Conservation (phyloP, 2,888 invertebrate species). For the Lysandra coridon region DNA sequence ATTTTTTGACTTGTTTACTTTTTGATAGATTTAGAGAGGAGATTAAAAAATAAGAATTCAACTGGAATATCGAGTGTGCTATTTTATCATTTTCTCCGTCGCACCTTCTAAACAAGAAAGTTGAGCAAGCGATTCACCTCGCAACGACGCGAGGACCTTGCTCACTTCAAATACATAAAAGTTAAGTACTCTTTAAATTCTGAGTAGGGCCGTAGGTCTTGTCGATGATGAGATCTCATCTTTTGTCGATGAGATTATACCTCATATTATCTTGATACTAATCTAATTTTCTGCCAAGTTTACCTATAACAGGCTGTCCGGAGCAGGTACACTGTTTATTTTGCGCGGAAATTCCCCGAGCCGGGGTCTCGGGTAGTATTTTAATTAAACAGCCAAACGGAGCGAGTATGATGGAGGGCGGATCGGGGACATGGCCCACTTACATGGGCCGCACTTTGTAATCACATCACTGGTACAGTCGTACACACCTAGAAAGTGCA, state of each 20-base stretch:
- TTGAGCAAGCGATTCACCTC: no score
- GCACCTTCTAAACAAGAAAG: no score
- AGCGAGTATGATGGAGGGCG: conserved; percentile 17
- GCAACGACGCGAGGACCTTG: no score
- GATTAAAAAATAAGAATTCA: no score
- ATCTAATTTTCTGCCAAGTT: neutral
- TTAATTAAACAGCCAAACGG: conserved; percentile 19
- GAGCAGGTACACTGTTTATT: neutral
- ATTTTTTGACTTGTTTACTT: no score
- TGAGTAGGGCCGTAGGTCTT: neutral
- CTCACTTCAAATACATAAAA: no score
- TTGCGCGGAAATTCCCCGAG: neutral
- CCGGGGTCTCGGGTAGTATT: neutral
- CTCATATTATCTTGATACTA: neutral
- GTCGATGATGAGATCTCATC: no score
- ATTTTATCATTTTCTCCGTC: no score
- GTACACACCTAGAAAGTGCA: neutral
- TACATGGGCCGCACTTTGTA: conserved; percentile 5
- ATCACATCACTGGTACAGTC: neutral
- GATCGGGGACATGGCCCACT: conserved; percentile 19
- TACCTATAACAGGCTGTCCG: neutral
- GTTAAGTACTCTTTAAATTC: neutral
- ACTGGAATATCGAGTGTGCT: no score
- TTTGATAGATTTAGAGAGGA: no score
- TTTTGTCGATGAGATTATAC: no score